Conservation (phyloP, 2,113 vertebrate species). For the Heterochromis multidens region DNA sequence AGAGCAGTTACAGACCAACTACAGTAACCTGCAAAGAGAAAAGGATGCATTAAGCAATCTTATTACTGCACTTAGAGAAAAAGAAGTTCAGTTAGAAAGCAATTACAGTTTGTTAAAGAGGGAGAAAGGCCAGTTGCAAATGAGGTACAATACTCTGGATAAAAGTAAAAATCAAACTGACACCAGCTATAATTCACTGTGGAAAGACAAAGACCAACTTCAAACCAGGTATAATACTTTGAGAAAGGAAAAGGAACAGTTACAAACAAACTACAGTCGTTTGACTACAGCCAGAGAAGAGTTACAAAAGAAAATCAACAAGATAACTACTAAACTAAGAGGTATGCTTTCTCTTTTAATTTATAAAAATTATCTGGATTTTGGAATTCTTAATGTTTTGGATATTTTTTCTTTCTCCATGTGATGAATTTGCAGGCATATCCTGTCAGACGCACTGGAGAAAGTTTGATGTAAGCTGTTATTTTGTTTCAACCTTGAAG, state of each 20-base stretch:
- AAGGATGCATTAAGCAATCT: neutral
- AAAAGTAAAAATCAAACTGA: neutral
- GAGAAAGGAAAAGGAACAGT: neutral
- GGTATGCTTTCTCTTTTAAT: neutral
- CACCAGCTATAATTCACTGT: neutral
- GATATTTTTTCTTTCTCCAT: neutral
- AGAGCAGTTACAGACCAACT: neutral
- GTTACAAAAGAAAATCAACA: neutral
- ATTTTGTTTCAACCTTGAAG: neutral
- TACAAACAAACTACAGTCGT: neutral
- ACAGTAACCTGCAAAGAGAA: neutral
- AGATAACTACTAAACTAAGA: neutral
- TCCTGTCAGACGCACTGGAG: slow-evolving; percentile 16
- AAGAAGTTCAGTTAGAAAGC: neutral
- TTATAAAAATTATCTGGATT: no score
- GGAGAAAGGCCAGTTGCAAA: slow-evolving; percentile 2
- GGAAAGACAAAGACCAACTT: neutral
- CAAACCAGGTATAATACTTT: neutral
- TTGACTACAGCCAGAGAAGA: neutral
- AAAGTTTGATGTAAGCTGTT: slow-evolving; percentile 35
- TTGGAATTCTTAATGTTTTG: neutral
- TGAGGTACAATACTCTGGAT: neutral
- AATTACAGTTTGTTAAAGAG: neutral
- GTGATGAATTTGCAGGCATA: neutral
- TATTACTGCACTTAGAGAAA: neutral